Evolutionary conservation across 2,113 vertebrate genomes (phyloP), one percentile per base, ranked within the genome.

Genomic region (Mustela nigripes): DNA sequence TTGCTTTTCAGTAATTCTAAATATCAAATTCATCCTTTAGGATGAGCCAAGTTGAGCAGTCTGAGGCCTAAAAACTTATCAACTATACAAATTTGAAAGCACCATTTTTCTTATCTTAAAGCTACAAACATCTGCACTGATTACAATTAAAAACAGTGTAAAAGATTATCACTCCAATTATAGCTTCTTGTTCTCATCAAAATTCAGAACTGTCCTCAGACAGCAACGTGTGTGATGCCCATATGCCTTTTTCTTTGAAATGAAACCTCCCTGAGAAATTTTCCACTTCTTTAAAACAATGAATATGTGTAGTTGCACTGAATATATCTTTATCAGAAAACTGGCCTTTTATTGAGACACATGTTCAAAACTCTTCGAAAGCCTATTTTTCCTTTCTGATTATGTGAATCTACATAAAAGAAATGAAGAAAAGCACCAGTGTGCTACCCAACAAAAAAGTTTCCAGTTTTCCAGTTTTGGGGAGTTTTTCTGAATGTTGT

Each of bases 61-160:
- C 85, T 95, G 15, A 92, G 62, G 45, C 19, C 94, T 91, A 93
- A 91, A 90, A 95, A 91, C 86, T 91, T 73, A 89, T 84, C 91
- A 92, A 71, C 69, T 91, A 45, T 53, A 95, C 58, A 58, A 48
- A 60, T 95, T 92, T 76, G 58, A 89, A 84, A 94, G 78, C 45
- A 92, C 24, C 60, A 63, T 90, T 95, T 96, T 83, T 83, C 36
- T 80, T 94, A 89, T 87, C 80, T 73, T 80, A 92, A 95, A 97
- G 90, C 94, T 88, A 92, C 80, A 97, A 97, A 97, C 95, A 97
- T 98, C 79, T 97, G 65, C 76, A 88, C 76, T 96, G 87, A 98
- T 98, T 97, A 98, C 94, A 97, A 97, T 98, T 97, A 96, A 98
- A 97, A 97, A 95, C 89, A 96, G 88, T 97, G 91, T 95, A 97